phyloP scores from a whole-genome alignment of 2,113 vertebrate genomes.

The Hipposideros armiger region DNA sequence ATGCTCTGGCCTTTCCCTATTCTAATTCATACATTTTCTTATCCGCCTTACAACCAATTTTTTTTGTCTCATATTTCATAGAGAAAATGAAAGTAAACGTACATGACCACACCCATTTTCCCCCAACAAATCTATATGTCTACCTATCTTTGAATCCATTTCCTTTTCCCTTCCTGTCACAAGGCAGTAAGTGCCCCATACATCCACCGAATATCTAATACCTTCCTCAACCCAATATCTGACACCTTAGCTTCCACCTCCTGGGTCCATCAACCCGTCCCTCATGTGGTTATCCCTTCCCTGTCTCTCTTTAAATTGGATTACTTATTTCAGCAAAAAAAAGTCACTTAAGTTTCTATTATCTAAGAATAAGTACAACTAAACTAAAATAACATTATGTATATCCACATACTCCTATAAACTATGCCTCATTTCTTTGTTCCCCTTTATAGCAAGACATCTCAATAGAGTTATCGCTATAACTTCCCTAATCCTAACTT shows the following conservation, averaged over 20 bases:
- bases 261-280: background rate
- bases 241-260: background rate
- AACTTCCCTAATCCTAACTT: background rate
- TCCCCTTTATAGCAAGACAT: background rate
- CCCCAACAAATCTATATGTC: background rate
- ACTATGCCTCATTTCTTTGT: background rate
- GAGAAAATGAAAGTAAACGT: background rate
- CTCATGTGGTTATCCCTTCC: background rate
- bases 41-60: background rate
- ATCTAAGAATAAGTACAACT: background rate
- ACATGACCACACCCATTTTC: slow-evolving; percentile 1
- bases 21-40: slow-evolving; percentile 9
- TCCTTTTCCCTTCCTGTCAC: background rate
- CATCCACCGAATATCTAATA: background rate
- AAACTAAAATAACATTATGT: background rate
- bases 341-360: background rate
- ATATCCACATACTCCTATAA: background rate
- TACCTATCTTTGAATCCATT: background rate
- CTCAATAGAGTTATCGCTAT: background rate
- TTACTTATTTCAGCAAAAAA: slow-evolving; percentile 1
- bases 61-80: background rate
- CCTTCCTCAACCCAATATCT: background rate
- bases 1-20: background rate
- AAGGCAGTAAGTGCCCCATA: background rate
- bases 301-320: background rate